Evolutionary conservation across 2,888 invertebrate genomes (phyloP).

Genomic region (Rhodophaea formosa): DNA sequence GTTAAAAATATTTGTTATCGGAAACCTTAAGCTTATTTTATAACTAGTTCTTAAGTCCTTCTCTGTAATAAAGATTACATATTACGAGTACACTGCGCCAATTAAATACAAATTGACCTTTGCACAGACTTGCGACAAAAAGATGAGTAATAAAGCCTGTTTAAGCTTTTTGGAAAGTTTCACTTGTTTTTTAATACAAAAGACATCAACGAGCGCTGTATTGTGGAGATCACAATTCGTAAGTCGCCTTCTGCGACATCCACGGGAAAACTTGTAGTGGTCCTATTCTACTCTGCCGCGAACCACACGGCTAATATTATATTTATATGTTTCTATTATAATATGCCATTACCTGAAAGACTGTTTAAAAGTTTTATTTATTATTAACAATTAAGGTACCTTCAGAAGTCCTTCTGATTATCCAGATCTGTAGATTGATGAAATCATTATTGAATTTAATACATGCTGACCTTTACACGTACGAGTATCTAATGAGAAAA

Average conservation of each 20-base stretch:
- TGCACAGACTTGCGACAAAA: neutral
- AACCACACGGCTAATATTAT: too few species aligned
- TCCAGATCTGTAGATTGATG: neutral
- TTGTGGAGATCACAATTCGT: neutral
- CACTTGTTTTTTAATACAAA: neutral
- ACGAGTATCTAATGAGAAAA: neutral
- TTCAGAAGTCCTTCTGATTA: neutral
- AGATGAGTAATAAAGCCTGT: neutral
- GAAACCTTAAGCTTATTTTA: too few species aligned
- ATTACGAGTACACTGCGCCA: neutral
- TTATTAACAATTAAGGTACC: neutral
- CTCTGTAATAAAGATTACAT: too few species aligned
- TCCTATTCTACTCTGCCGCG: too few species aligned
- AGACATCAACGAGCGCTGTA: constrained; percentile 11
- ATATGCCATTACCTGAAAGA: too few species aligned
- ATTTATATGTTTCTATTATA: too few species aligned
- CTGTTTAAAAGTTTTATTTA: too few species aligned
- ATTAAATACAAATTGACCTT: constrained; percentile 15
- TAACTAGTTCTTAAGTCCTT: too few species aligned
- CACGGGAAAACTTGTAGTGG: too few species aligned
- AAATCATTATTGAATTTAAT: neutral
- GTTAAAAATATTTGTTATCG: too few species aligned
- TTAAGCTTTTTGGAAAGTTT: neutral
- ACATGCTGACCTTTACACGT: neutral
- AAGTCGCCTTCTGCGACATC: too few species aligned